Evolutionary conservation across 2,797 vertebrate genomes (phyloP).

Genomic region (Cyclopterus lumpus): DNA sequence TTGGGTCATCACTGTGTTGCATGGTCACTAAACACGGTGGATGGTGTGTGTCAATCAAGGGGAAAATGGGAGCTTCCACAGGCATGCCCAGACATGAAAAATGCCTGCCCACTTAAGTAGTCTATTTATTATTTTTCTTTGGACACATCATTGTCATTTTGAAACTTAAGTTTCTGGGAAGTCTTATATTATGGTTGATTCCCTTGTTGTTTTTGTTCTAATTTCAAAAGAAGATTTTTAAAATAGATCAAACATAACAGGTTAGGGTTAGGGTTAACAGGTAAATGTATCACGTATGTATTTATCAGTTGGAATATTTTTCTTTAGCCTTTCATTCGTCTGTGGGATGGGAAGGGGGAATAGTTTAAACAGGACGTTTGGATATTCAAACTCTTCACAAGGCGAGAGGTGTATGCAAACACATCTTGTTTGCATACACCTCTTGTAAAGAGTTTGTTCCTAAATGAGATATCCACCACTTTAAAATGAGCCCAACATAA

Average conservation of each 20-base stretch:
- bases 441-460: conserved; percentile 7
- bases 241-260: neutral
- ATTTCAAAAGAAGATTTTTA: conserved; percentile 9
- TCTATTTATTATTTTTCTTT: conserved; percentile 55
- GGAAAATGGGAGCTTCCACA: conserved; percentile 51
- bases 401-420: conserved; percentile 54
- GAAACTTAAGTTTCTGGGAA: conserved; percentile 31
- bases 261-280: neutral
- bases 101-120: conserved; percentile 25
- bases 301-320: neutral
- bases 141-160: conserved; percentile 37
- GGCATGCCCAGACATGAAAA: conserved; percentile 77
- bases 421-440: conserved; percentile 43
- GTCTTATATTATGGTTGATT: neutral
- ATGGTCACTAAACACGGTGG: conserved; percentile 53
- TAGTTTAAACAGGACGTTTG: conserved; percentile 30
- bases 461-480: conserved; percentile 4
- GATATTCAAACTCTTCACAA: conserved; percentile 55
- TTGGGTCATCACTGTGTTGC: conserved; percentile 50
- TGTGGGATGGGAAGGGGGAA: neutral
- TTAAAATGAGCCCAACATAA: neutral
- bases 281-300: neutral
- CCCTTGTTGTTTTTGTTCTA: neutral
- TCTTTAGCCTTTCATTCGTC: neutral
- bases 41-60: conserved; percentile 74